Base-by-base conservation (phyloP, 2,888 invertebrate genomes). In the Cephus runcator region DNA sequence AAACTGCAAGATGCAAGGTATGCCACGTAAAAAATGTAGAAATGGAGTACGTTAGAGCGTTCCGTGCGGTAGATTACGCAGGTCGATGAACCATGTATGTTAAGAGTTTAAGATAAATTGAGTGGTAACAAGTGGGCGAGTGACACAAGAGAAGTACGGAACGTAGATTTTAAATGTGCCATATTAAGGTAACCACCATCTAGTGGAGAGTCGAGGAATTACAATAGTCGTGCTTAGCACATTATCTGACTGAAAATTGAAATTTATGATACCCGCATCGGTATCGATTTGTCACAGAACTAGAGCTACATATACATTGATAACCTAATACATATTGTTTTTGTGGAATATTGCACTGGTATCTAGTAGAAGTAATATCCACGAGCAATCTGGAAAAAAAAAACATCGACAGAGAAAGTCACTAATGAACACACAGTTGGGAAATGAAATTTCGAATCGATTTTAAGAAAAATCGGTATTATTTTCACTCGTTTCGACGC, bases 1-100 rank as follows among this genome's bases (percentile, higher is more conserved):
- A 83, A 83, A 83, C 85, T 11, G 82, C 80, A n/a, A 85, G 79
- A 78, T 79, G 74, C 77, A 86, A 88, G 88, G 88, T 88, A 86
- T 73, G 34, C 36, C 9, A 12, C 34, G 36, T 15, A 9, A 23
- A n/a, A 74, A 35, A 74, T 30, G 3, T 33, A 74, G 30, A 74
- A 35, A 74, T 33, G 35, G 12, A 35, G 12, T 23, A 35, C 33
- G 23, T 11, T 33, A 74, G 36, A 74, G 34, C 30, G 30, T 74
- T 30, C 35, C 30, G 91, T 71, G 15, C 12, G 71, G 33, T 31
- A 34, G 71, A 71, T 31, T 31, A 34, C 1, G 15, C 33, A 34
- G 71, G 71, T 71, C 31, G 71, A 71, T 71, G 71, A 71, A 71
- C 31, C 33, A 15, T 9, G 31, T 23, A 34, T 9, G 56, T 56